phyloP scores from a whole-genome alignment of 2,888 invertebrate genomes.

The Vannuccia rotundouncinata region DNA sequence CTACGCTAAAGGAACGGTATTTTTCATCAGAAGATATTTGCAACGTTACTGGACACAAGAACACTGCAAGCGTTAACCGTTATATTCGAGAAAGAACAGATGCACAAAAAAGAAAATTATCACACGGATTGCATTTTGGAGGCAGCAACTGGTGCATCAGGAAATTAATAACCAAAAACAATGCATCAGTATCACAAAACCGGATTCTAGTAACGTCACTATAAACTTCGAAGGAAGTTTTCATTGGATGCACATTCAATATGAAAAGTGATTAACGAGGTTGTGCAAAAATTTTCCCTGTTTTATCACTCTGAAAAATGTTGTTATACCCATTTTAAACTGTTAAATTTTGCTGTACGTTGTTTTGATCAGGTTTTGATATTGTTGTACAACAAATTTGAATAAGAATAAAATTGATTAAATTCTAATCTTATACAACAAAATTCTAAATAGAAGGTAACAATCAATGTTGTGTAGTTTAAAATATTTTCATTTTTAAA shows the following conservation, averaged over 20 bases:
- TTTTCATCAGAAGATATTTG: constrained; percentile 13
- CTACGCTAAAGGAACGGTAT: background rate
- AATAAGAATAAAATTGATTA: constrained; percentile 5
- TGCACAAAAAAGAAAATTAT: constrained; percentile 2
- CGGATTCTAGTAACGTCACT: background rate
- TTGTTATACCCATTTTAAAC: constrained; percentile 9
- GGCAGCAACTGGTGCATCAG: constrained; percentile 15
- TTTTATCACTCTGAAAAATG: background rate
- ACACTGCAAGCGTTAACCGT: constrained; percentile 12
- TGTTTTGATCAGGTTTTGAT: too few relatives aligned
- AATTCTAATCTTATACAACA: background rate
- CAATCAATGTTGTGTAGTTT: too few relatives aligned
- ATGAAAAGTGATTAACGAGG: background rate
- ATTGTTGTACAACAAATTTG: constrained; percentile 22
- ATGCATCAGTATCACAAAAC: constrained; percentile 22
- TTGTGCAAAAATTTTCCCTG: constrained; percentile 1
- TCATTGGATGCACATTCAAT: constrained; percentile 14
- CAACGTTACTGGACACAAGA: constrained; percentile 17
- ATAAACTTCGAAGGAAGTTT: constrained; percentile 15
- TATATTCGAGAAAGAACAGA: background rate
- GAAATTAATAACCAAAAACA: constrained; percentile 19
- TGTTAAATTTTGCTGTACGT: constrained; percentile 2
- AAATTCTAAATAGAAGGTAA: background rate
- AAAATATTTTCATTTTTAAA: too few relatives aligned
- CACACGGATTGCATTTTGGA: constrained; percentile 15